Percentiles rank a stretch among this genome's conserved stretches.
Conservation (phyloP, 2,888 invertebrate species). For the Coleophora deauratella region DNA sequence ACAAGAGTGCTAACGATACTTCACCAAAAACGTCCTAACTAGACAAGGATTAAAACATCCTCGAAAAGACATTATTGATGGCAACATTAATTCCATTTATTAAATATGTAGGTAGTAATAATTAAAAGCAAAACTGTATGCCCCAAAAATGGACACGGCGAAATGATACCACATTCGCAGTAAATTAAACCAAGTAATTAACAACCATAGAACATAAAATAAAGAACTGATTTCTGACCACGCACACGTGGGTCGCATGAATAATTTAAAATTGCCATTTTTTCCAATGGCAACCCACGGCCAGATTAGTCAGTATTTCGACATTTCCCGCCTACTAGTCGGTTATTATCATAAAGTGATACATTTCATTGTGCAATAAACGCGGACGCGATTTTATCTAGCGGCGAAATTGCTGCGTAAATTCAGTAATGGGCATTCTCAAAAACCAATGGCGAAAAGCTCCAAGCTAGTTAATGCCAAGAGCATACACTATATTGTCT, state of each 20-base stretch:
- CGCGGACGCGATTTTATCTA: conserved; percentile 67
- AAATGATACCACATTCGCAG: conserved; percentile 22
- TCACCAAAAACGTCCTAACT: conserved; percentile 25
- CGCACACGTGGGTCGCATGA: conserved; percentile 60
- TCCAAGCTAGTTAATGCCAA: conserved; percentile 1
- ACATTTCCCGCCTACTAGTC: conserved; percentile 59
- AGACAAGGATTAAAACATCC: neutral
- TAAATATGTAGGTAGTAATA: conserved; percentile 22
- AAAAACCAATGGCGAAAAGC: conserved; percentile 24
- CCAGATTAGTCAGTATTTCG: conserved; percentile 70
- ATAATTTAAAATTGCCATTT: conserved; percentile 73
- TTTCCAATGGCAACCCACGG: conserved; percentile 63
- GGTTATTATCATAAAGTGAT: conserved; percentile 68
- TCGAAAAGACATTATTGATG: conserved; percentile 19
- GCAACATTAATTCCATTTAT: conserved; percentile 21
- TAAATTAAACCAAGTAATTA: conserved; percentile 64
- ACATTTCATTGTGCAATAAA: conserved; percentile 70
- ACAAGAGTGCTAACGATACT: conserved; percentile 36
- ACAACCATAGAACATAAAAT: conserved; percentile 54
- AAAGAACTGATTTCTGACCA: conserved; percentile 46
- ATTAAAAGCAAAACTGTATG: conserved; percentile 33
- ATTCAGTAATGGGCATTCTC: conserved; percentile 32
- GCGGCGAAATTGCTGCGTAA: conserved; percentile 41
- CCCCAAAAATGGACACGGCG: conserved; percentile 27
- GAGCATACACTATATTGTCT: too few species aligned